phyloP scores from a whole-genome alignment of 2,113 vertebrate species.

The Mesoclemmys tuberculata region DNA sequence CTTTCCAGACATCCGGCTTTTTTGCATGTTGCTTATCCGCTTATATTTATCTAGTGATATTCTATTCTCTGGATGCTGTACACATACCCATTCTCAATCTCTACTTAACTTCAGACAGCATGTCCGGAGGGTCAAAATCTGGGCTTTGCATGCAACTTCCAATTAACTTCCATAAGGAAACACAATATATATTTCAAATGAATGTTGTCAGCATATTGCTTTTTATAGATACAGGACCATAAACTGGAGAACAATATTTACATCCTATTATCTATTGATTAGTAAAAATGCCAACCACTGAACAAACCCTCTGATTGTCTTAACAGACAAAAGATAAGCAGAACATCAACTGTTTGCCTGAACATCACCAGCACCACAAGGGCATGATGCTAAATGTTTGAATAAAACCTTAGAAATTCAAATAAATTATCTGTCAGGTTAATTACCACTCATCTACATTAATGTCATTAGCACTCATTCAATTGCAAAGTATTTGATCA shows the following conservation, averaged over 20 bases:
- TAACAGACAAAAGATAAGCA: background rate
- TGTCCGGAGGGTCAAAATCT: background rate
- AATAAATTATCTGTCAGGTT: background rate
- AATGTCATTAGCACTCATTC: constrained; percentile 10
- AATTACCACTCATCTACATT: constrained; percentile 23
- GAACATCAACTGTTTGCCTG: background rate
- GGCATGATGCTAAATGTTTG: background rate
- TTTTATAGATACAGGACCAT: background rate
- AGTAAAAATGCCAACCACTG: background rate
- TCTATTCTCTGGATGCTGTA: background rate
- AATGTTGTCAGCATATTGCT: background rate
- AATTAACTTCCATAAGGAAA: background rate
- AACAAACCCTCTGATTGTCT: background rate
- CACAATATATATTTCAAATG: background rate
- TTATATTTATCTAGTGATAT: background rate
- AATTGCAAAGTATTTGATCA: constrained; percentile 7
- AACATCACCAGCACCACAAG: background rate
- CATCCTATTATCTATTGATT: constrained; percentile 24
- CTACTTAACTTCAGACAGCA: background rate
- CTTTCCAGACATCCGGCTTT: background rate
- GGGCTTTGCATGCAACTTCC: background rate
- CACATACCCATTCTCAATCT: background rate
- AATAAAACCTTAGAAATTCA: constrained; percentile 1
- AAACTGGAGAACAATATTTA: constrained; percentile 1
- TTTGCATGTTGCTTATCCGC: background rate